phyloP scores from a whole-genome alignment of 2,888 invertebrate species.

The Nomada fabriciana region DNA sequence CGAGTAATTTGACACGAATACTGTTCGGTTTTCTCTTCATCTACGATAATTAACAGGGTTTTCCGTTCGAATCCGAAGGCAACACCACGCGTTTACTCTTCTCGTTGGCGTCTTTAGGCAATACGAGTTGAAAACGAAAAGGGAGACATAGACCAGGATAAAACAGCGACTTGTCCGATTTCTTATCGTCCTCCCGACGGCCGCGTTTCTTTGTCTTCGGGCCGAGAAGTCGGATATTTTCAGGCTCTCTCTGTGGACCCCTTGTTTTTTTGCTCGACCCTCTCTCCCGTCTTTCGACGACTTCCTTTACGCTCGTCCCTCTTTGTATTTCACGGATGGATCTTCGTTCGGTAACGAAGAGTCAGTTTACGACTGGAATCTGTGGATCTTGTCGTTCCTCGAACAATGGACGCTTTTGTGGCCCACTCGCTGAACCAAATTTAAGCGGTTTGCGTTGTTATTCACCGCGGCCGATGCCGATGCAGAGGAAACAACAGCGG shows the following conservation, averaged over 20 bases:
- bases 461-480: constrained; percentile 13
- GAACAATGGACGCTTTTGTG: constrained; percentile 68
- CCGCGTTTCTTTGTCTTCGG: constrained; percentile 52
- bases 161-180: constrained; percentile 51
- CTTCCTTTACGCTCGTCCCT: constrained; percentile 46
- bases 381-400: constrained; percentile 46
- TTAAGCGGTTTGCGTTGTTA: constrained; percentile 36
- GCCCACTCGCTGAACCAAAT: constrained; percentile 40
- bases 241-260: constrained; percentile 51
- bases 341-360: constrained; percentile 55
- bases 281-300: constrained; percentile 43
- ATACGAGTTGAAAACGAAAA: no score
- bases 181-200: constrained; percentile 54
- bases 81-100: no score
- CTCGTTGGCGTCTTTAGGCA: no score
- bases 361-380: constrained; percentile 57
- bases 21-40: no score
- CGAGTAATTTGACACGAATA: no score
- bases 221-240: constrained; percentile 55
- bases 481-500: background rate
- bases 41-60: no score
- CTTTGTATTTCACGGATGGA: constrained; percentile 49
- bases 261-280: constrained; percentile 54
- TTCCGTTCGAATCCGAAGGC: no score
- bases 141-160: constrained; percentile 6